Evolutionary conservation across 2,113 vertebrate species (phyloP), one percentile per base, ranked within the genome.

Genomic region (Anthoscopus minutus): DNA sequence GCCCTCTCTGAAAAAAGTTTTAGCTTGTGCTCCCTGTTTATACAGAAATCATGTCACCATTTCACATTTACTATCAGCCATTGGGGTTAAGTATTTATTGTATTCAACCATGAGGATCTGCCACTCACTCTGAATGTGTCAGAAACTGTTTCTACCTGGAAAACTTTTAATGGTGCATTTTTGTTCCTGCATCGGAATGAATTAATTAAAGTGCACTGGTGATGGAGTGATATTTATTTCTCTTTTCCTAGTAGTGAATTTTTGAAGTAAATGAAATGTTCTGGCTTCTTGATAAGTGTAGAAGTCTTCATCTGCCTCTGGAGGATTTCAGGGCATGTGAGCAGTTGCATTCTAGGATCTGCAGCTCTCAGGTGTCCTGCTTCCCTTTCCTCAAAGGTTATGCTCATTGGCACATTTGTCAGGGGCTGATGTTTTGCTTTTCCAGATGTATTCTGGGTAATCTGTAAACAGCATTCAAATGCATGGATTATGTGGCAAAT

Each of bases 401-500:
- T 65, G 40, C n/a, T 93, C 19, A 10, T 66, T 20, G 7, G 37
- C 40, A 54, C 14, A 4, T 89, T 95, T 80, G 38, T 86, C 88
- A 88, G 80, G 51, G 61, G 33, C 69, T 61, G 64, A 56, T 94
- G 78, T 76, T 94, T 88, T 92, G 22, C 58, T 94, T 88, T 95
- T 88, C 64, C 57, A 86, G 67, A 48, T 37, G 78, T 71, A 54
- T 58, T 87, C 74, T 76, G 60, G 58, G 74, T 82, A 92, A 78
- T 48, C 77, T 45, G 35, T 69, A 94, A 91, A 71, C 44, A 58
- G 51, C 76, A 92, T 83, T 77, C 71, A 86, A 86, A 88, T 86
- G 28, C 66, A 10, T 53, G 76, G 82, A 88, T 90, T 93, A 77
- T 54, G 60, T 80, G n/a, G 67, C 7, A 56, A 97, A 72, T 73